A percentile compares a stretch with the other conserved stretches of the same genome.
Conservation (phyloP, 2,113 vertebrate genomes). For the Psittacara wagleri region DNA sequence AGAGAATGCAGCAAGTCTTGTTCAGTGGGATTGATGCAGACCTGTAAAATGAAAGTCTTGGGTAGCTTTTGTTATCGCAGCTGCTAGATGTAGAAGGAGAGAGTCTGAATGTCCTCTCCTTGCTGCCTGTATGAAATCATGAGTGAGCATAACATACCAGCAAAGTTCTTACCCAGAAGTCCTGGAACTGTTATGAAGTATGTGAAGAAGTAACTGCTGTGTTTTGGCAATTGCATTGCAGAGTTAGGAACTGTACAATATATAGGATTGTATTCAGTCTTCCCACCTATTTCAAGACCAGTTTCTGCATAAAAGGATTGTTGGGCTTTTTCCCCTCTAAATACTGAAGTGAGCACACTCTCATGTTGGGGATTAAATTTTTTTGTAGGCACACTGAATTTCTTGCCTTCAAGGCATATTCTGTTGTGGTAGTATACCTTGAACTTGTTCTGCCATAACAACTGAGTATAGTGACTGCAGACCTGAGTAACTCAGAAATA, state of each 20-base stretch:
- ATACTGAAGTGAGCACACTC: neutral
- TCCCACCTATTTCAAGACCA: neutral
- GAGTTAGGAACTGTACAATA: neutral
- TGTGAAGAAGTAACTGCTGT: neutral
- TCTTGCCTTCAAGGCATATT: neutral
- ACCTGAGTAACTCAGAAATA: neutral
- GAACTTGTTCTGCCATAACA: neutral
- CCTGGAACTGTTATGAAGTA: neutral
- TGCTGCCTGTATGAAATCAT: neutral
- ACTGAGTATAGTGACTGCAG: neutral
- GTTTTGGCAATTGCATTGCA: neutral
- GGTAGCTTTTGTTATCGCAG: neutral
- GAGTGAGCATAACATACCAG: neutral
- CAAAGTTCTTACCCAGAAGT: neutral
- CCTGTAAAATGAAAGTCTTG: neutral
- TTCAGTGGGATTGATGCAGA: neutral
- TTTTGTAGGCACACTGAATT: neutral
- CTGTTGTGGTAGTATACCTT: neutral
- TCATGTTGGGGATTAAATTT: neutral
- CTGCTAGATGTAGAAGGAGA: neutral
- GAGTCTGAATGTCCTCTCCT: neutral
- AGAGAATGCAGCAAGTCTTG: neutral
- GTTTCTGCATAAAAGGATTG: neutral
- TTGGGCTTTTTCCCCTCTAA: neutral
- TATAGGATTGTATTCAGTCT: neutral